A percentile compares a stretch with the other conserved stretches of the same genome.
Evolutionary conservation across 1,140 invertebrate species (phyloP).

Genomic region (Asbolus verrucosus): DNA sequence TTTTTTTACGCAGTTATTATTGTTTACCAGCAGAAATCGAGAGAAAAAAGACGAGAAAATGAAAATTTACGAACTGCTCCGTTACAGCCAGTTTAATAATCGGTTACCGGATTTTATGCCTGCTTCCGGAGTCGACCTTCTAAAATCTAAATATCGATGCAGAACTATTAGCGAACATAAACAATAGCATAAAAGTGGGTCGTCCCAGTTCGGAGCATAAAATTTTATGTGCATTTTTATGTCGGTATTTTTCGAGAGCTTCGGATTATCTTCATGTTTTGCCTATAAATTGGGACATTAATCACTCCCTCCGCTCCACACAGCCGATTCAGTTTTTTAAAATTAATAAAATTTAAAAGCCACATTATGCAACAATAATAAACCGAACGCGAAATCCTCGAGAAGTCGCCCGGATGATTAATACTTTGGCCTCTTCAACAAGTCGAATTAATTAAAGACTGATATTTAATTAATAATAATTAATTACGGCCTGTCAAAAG

Average conservation of each 20-base stretch:
- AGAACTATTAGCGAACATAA: constrained; percentile 18
- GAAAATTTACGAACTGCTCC: too few relatives aligned
- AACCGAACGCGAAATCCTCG: too few relatives aligned
- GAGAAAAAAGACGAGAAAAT: too few relatives aligned
- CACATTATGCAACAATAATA: too few relatives aligned
- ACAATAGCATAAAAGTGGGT: constrained; percentile 28
- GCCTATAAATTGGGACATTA: constrained; percentile 23
- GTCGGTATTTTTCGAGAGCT: constrained; percentile 12
- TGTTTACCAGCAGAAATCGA: too few relatives aligned
- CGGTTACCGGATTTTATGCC: not conserved
- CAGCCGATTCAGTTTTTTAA: constrained; percentile 7
- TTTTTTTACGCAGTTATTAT: constrained; percentile 1
- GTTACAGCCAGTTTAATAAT: too few relatives aligned
- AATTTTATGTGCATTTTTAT: constrained; percentile 29
- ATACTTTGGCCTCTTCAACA: too few relatives aligned
- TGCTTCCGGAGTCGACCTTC: not conserved
- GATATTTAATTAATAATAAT: constrained; percentile 37
- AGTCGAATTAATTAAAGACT: constrained; percentile 22
- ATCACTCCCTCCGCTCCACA: not conserved
- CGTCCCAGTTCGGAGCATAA: constrained; percentile 17
- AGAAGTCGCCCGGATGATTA: too few relatives aligned
- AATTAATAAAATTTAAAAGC: constrained; percentile 2
- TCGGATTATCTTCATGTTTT: constrained; percentile 17
- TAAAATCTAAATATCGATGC: constrained; percentile 19
- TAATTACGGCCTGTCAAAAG: constrained; percentile 2